These are phyloP conservation scores for Lagorchestes hirsutus DNA, from an alignment of 2,797 vertebrate genomes.

Conservation along the genomic window DNA sequence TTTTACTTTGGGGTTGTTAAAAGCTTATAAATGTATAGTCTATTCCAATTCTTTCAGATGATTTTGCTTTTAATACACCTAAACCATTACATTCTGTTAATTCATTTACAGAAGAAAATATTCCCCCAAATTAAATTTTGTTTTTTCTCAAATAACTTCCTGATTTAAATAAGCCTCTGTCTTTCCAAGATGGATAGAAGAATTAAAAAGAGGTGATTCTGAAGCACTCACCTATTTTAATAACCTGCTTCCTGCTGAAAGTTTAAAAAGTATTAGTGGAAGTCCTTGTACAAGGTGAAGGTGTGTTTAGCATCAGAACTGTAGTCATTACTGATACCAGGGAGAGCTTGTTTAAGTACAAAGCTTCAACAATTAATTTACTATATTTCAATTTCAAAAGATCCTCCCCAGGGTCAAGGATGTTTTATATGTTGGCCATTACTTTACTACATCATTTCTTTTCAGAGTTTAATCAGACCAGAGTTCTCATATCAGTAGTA, in stretches of 20 bases:
- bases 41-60: neutral
- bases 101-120: neutral
- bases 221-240: neutral
- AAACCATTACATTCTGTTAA: neutral
- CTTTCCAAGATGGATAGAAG: neutral
- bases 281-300: neutral
- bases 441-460: neutral
- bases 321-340: neutral
- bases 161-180: neutral
- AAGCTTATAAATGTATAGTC: neutral
- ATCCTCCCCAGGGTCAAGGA: no score
- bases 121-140: neutral
- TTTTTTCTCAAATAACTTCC: neutral
- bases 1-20: neutral
- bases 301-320: neutral
- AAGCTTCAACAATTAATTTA: neutral
- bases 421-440: neutral
- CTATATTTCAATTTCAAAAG: no score
- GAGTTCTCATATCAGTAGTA: neutral
- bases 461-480: neutral
- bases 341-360: neutral
- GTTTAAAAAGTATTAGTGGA: neutral
- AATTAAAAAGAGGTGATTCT: neutral
- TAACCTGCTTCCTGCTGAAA: neutral
- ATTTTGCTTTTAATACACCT: neutral